Base-by-base conservation (phyloP, 2,113 vertebrate genomes). In the Polyodon spathula region DNA sequence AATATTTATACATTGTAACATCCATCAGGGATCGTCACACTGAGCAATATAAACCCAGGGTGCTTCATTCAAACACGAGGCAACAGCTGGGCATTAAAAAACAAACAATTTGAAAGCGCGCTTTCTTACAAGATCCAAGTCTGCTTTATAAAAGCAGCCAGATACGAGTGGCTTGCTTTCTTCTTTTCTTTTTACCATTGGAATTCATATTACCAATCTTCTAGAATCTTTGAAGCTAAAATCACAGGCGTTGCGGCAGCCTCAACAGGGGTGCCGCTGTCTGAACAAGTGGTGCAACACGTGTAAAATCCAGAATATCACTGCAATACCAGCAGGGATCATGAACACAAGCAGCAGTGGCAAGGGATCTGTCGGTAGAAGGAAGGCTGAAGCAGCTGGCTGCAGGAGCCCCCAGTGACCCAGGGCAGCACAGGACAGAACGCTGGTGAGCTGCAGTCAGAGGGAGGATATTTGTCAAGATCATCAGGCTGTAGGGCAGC, bases 301-400 rank as follows among this genome's bases (percentile, higher is more conserved):
- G 63, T 41, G 39, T 61, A 68, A 63, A 81, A 65, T 73, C 66
- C 76, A 66, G 63, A 66, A 66, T 79, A 74, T 80, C 63, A 76
- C 71, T 80, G 68, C 62, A 58, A 59, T 74, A 77, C 71, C 73
- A 71, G 67, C 8, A 0, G 63, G 66, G 54, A 70, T 71, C n/a
- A n/a, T 37, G 66, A 59, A 1, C 0, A 68, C 68, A 69, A 8
- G 37, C 38, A 69, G 17, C 54, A 57, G 72, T 51, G 51, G 73
- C 3, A n/a, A 2, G 48, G 67, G 77, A 71, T 71, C 62, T 74
- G 68, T 78, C 76, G 74, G 67, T 44, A 75, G 68, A 70, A 58
- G 40, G 55, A 81, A 87, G 75, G 76, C 78, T 72, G 81, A 56
- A 74, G 40, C 40, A 67, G 69, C 66, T 70, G 54, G 54, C 46